Percentiles rank a stretch among this genome's conserved stretches.
Evolutionary conservation across 2,113 vertebrate species (phyloP).

Genomic region (Marmota monax): DNA sequence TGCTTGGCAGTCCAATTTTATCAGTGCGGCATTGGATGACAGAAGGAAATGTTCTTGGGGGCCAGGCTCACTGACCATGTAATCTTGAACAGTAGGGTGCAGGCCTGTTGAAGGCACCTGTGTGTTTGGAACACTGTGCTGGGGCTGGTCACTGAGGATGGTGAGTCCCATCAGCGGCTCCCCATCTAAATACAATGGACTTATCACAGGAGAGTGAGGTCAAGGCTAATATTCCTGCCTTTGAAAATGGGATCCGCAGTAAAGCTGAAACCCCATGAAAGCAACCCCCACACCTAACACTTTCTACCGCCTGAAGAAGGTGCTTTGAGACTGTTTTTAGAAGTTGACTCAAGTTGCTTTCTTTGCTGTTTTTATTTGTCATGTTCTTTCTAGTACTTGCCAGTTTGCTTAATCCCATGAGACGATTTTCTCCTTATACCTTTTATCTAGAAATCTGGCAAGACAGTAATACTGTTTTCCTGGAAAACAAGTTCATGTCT

Average conservation of each 20-base stretch:
- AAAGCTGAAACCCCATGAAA: background rate
- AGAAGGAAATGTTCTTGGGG: background rate
- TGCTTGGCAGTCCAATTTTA: background rate
- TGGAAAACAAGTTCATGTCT: background rate
- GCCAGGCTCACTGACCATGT: background rate
- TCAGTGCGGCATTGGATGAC: background rate
- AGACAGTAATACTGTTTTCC: background rate
- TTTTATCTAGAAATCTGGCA: constrained; percentile 1
- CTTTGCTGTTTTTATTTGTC: background rate
- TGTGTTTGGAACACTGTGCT: background rate
- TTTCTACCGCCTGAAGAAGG: background rate
- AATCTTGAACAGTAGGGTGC: background rate
- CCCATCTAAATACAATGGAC: background rate
- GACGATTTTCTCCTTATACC: background rate
- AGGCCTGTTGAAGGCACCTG: background rate
- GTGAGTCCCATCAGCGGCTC: background rate
- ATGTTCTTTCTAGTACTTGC: background rate
- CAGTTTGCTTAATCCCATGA: background rate
- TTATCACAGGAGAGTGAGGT: background rate
- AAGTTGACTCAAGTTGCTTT: background rate
- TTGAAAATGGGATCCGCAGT: background rate
- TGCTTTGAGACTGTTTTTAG: background rate
- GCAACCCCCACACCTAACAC: background rate
- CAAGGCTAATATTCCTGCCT: background rate
- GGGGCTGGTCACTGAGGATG: background rate